These are phyloP conservation scores for Asbolus verrucosus DNA, from an alignment of 1,140 invertebrate species.

Conservation along the genomic window DNA sequence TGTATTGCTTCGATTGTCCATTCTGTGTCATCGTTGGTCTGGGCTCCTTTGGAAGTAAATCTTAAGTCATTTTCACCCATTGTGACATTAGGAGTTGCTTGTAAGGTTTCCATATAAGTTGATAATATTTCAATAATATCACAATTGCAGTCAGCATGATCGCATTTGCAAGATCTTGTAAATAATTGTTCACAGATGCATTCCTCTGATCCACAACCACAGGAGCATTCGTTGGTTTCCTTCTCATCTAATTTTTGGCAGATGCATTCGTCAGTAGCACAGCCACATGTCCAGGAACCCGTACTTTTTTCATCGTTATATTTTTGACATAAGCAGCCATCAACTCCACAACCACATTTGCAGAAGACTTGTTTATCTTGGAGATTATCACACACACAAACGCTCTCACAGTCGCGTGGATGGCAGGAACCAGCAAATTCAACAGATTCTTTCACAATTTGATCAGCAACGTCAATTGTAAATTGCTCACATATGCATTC, in stretches of 20 bases:
- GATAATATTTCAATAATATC: conserved; percentile 6
- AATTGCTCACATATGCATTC: too few relatives aligned
- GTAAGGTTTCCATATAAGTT: conserved; percentile 10
- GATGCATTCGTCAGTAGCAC: not conserved
- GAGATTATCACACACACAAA: too few relatives aligned
- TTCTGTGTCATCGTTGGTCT: not conserved
- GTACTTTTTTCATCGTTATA: too few relatives aligned
- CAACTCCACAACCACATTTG: conserved; percentile 14
- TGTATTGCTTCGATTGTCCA: not conserved
- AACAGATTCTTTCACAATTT: too few relatives aligned
- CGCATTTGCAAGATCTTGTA: conserved; percentile 15
- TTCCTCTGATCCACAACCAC: not conserved
- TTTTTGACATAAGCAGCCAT: conserved; percentile 15
- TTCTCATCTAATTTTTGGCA: not conserved
- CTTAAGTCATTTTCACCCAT: not conserved
- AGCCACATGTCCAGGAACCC: not conserved
- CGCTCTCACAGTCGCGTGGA: too few relatives aligned
- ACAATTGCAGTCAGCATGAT: conserved; percentile 10
- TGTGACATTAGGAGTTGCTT: not conserved
- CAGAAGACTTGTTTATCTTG: not conserved
- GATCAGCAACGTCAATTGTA: too few relatives aligned
- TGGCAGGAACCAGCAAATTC: too few relatives aligned
- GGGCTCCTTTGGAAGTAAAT: not conserved
- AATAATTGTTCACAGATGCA: conserved; percentile 18
- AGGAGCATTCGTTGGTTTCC: not conserved